These are phyloP conservation scores for Tamias sibiricus DNA, from an alignment of 2,113 vertebrate genomes.

Conservation along the genomic window DNA sequence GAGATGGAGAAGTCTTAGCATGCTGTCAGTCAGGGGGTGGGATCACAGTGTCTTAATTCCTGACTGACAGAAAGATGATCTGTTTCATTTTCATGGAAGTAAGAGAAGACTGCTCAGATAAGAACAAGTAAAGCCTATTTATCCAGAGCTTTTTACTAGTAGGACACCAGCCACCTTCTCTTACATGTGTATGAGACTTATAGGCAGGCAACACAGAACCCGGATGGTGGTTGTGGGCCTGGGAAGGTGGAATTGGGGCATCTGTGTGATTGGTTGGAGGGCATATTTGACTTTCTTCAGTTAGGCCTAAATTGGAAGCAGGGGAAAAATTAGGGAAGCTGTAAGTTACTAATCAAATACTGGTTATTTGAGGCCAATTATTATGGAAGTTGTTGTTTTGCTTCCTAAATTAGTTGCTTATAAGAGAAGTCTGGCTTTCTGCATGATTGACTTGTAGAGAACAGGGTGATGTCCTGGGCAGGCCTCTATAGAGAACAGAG, in stretches of 20 bases:
- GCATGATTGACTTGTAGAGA: background rate
- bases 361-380: background rate
- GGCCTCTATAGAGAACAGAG: background rate
- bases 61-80: background rate
- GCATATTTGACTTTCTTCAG: background rate
- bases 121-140: background rate
- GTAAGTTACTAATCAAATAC: background rate
- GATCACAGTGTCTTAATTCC: background rate
- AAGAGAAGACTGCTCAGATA: background rate
- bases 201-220: accelerated
- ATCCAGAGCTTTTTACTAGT: too few species aligned
- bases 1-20: background rate
- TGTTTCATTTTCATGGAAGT: background rate
- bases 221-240: background rate
- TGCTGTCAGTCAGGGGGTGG: background rate
- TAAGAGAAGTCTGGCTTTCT: background rate
- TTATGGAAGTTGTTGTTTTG: background rate
- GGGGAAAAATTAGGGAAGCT: background rate
- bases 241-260: background rate
- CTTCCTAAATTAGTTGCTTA: background rate
- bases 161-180: background rate
- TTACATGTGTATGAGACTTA: background rate
- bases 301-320: background rate
- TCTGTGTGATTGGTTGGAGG: background rate
- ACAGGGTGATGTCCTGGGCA: too few species aligned